These are phyloP conservation scores for Polypterus senegalus DNA, from an alignment of 2,113 vertebrate genomes.

Conservation along the genomic window DNA sequence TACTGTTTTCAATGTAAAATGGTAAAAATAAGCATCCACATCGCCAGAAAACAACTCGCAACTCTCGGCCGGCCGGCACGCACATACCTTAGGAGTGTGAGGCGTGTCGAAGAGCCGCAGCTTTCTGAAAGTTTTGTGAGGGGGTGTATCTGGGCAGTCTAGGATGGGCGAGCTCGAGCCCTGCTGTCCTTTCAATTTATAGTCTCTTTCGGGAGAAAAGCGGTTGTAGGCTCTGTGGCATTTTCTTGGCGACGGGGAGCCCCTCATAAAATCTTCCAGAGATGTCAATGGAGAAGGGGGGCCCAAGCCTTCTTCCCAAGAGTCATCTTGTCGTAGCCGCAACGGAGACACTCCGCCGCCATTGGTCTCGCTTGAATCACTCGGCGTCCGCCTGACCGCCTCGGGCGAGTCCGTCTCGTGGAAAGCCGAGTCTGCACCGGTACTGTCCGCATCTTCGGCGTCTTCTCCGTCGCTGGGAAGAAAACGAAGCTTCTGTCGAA, in stretches of 20 bases:
- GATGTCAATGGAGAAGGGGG: slow-evolving; percentile 67
- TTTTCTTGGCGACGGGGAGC: slow-evolving; percentile 58
- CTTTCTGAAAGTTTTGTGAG: slow-evolving; percentile 87
- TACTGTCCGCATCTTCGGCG: slow-evolving; percentile 72
- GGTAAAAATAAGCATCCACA: no score
- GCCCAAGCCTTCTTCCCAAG: slow-evolving; percentile 70
- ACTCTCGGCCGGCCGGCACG: no score
- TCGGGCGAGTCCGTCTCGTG: slow-evolving; percentile 80
- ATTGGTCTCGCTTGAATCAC: slow-evolving; percentile 37
- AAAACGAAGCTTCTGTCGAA: slow-evolving; percentile 74
- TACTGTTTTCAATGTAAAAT: no score
- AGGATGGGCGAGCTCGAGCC: slow-evolving; percentile 61
- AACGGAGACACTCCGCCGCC: slow-evolving; percentile 36
- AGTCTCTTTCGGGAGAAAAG: slow-evolving; percentile 25
- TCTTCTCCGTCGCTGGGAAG: slow-evolving; percentile 71
- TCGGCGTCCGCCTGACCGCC: slow-evolving; percentile 37
- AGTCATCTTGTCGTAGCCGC: slow-evolving; percentile 56
- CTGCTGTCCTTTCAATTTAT: slow-evolving; percentile 31
- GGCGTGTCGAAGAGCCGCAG: slow-evolving; percentile 87
- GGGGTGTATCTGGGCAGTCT: slow-evolving; percentile 78
- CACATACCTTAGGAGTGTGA: slow-evolving; percentile 85
- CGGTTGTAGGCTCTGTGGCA: slow-evolving; percentile 36
- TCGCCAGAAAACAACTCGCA: no score
- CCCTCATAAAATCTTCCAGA: slow-evolving; percentile 46
- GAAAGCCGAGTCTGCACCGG: slow-evolving; percentile 82